Evolutionary conservation across 2,888 invertebrate species (phyloP).

Genomic region (Athripsodes cinereus): DNA sequence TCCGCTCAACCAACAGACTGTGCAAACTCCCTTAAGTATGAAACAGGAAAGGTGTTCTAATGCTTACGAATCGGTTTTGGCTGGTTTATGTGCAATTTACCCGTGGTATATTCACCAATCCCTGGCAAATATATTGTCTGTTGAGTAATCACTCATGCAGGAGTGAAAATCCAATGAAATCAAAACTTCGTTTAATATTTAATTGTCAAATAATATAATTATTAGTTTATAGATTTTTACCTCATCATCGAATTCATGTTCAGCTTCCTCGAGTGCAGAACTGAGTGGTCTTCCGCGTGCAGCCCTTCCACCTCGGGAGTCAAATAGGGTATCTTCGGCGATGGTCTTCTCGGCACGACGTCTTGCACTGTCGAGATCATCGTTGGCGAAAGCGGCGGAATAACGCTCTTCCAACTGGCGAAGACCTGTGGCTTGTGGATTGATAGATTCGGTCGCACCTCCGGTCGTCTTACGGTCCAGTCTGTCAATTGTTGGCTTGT

Average conservation of each 20-base stretch:
- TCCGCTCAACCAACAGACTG: no score
- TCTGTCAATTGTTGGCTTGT: constrained; percentile 69
- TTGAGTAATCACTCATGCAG: no score
- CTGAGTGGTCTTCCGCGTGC: constrained; percentile 43
- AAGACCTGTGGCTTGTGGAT: constrained; percentile 28
- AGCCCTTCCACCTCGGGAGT: constrained; percentile 55
- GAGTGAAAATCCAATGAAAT: no score
- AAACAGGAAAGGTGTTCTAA: no score
- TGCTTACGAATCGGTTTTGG: no score
- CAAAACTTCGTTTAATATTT: no score
- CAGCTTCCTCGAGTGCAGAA: constrained; percentile 42
- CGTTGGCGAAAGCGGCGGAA: constrained; percentile 45
- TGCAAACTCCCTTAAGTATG: no score
- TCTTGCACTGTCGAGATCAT: constrained; percentile 44
- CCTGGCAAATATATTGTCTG: no score
- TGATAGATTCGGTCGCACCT: constrained; percentile 23
- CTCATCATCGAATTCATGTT: constrained; percentile 44
- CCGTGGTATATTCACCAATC: no score
- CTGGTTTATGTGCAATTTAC: no score
- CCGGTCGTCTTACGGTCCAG: constrained; percentile 64
- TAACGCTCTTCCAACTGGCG: constrained; percentile 38
- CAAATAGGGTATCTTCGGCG: constrained; percentile 54
- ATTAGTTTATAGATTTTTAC: no score
- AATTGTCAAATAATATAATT: no score
- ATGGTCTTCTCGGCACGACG: constrained; percentile 44